These are phyloP conservation scores for Automeris io DNA, from an alignment of 2,888 invertebrate genomes.

Conservation along the genomic window DNA sequence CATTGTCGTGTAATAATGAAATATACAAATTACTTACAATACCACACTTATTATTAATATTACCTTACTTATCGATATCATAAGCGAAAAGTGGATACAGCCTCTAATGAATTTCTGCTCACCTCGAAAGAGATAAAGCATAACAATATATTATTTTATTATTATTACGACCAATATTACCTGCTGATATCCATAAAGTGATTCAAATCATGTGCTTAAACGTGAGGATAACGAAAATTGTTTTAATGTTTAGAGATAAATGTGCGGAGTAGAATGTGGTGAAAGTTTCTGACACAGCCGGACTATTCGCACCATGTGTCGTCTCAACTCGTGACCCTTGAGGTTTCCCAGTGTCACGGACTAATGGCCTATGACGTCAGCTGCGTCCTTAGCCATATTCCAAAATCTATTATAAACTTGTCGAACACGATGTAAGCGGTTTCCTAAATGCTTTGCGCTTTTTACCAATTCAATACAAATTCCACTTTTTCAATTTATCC, in stretches of 20 bases:
- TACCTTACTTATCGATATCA: no score
- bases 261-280: constrained; percentile 51
- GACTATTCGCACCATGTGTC: constrained; percentile 61
- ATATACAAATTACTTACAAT: no score
- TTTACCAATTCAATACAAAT: no score
- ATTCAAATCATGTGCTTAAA: constrained; percentile 4
- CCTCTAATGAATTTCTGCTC: no score
- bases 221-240: constrained; percentile 33
- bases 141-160: no score
- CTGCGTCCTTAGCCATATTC: constrained; percentile 27
- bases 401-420: constrained; percentile 40
- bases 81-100: no score
- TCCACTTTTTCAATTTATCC: constrained; percentile 1
- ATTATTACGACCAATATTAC: not conserved
- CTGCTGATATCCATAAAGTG: not conserved
- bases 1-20: no score
- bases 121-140: no score
- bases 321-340: constrained; percentile 55
- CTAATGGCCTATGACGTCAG: constrained; percentile 56
- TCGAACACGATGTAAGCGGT: constrained; percentile 13
- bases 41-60: no score
- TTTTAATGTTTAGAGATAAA: constrained; percentile 53
- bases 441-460: constrained; percentile 2
- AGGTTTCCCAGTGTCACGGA: constrained; percentile 52
- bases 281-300: constrained; percentile 49